phyloP scores from a whole-genome alignment of 2,888 invertebrate genomes.

The Eilema caniola region DNA sequence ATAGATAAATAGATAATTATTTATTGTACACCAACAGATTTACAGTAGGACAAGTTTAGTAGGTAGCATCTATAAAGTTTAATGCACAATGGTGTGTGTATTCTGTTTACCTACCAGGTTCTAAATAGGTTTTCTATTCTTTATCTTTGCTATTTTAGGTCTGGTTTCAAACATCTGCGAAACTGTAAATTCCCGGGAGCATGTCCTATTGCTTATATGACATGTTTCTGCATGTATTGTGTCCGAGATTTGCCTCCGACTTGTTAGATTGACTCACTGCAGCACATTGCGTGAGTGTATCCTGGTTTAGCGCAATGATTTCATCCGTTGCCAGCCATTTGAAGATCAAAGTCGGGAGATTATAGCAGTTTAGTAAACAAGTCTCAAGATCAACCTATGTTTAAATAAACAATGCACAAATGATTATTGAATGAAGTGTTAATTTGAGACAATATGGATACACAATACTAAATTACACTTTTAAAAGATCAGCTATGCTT shows the following conservation, averaged over 20 bases:
- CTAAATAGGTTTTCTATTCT: too few species aligned
- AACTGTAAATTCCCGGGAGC: too few species aligned
- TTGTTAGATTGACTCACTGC: neutral
- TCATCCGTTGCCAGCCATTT: conserved; percentile 9
- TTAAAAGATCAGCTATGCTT: too few species aligned
- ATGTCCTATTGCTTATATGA: neutral
- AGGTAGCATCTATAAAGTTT: too few species aligned
- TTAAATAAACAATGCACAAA: neutral
- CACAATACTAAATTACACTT: too few species aligned
- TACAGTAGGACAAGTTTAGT: too few species aligned
- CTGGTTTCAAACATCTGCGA: too few species aligned
- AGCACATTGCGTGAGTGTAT: conserved; percentile 13
- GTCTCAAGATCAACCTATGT: neutral
- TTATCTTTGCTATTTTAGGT: too few species aligned
- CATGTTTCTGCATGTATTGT: neutral
- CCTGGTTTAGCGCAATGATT: conserved; percentile 14
- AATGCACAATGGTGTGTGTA: too few species aligned
- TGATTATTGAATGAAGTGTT: neutral
- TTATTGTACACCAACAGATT: too few species aligned
- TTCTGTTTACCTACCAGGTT: too few species aligned
- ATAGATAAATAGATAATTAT: too few species aligned
- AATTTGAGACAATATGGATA: neutral
- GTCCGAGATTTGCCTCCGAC: neutral
- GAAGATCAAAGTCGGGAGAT: conserved; percentile 10
- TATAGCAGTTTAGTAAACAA: neutral